A percentile compares a stretch with the other conserved stretches of the same genome.
phyloP scores from a whole-genome alignment of 2,797 vertebrate genomes.

The Spondyliosoma cantharus region DNA sequence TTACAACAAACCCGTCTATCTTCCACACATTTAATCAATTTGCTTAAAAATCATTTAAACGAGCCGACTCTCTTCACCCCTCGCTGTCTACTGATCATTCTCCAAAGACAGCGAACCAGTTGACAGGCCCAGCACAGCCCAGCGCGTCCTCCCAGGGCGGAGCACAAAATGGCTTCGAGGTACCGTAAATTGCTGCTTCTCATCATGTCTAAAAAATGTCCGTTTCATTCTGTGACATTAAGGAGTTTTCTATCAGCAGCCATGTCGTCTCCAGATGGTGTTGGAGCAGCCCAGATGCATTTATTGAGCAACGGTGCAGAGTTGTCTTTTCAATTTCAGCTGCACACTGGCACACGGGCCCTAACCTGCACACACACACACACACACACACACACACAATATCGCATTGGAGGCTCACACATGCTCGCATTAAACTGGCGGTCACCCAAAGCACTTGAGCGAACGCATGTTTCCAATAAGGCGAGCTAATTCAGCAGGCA shows the following conservation, averaged over 20 bases:
- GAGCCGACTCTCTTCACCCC: slow-evolving; percentile 21
- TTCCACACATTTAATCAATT: slow-evolving; percentile 34
- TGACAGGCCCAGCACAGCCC: slow-evolving; percentile 1
- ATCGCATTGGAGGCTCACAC: background rate
- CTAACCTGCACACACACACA: background rate
- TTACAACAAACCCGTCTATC: slow-evolving; percentile 22
- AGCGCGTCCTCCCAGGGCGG: slow-evolving; percentile 46
- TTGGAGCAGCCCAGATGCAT: slow-evolving; percentile 38
- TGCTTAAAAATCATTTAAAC: slow-evolving; percentile 19
- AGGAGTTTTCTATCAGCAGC: slow-evolving; percentile 53
- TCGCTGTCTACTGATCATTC: slow-evolving; percentile 39
- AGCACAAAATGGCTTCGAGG: slow-evolving; percentile 40
- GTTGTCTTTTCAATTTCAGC: slow-evolving; percentile 20
- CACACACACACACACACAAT: background rate
- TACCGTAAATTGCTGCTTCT: slow-evolving; percentile 34
- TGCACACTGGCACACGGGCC: background rate
- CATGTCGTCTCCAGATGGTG: slow-evolving; percentile 64
- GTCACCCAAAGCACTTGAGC: slow-evolving; percentile 32
- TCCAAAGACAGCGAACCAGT: slow-evolving; percentile 35
- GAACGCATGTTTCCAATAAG: slow-evolving; percentile 61
- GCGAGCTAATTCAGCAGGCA: slow-evolving; percentile 39
- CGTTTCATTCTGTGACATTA: slow-evolving; percentile 49
- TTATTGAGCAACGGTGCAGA: slow-evolving; percentile 34
- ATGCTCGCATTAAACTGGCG: slow-evolving; percentile 8
- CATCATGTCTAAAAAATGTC: slow-evolving; percentile 67